Percentiles rank a stretch among this genome's conserved stretches.
These are phyloP conservation scores for Acanthurus lineatus DNA, from an alignment of 2,797 vertebrate genomes.

Conservation along the genomic window DNA sequence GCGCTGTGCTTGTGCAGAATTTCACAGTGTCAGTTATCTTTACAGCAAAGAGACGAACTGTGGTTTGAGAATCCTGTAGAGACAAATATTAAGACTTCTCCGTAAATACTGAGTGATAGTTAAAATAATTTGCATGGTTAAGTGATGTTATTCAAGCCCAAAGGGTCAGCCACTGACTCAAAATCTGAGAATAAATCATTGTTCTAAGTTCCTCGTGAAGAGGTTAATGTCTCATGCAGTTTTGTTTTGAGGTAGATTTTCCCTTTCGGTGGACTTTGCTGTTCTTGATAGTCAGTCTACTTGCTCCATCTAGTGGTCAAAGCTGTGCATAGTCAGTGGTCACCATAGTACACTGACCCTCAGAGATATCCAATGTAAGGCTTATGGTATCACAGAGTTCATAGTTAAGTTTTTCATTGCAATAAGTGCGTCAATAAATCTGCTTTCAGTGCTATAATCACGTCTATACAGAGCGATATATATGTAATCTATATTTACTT, in stretches of 20 bases:
- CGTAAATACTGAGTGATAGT: neutral
- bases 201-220: neutral
- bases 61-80: neutral
- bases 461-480: neutral
- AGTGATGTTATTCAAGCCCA: too few species aligned
- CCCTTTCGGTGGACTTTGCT: neutral
- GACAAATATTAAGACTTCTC: neutral
- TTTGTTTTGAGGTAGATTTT: conserved; percentile 1
- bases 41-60: neutral
- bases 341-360: too few species aligned
- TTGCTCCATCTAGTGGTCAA: conserved; percentile 78
- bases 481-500: neutral
- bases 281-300: conserved; percentile 17
- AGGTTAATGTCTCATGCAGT: neutral
- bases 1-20: neutral
- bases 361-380: neutral
- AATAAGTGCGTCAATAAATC: neutral
- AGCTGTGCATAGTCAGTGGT: neutral
- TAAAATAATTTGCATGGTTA: neutral
- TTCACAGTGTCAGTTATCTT: neutral
- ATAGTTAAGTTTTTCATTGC: neutral
- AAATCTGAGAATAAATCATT: neutral
- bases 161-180: neutral
- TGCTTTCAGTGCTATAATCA: neutral
- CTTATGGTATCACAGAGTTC: neutral